These are phyloP conservation scores for Autographa pulchrina DNA, from an alignment of 2,888 invertebrate genomes.

Conservation along the genomic window DNA sequence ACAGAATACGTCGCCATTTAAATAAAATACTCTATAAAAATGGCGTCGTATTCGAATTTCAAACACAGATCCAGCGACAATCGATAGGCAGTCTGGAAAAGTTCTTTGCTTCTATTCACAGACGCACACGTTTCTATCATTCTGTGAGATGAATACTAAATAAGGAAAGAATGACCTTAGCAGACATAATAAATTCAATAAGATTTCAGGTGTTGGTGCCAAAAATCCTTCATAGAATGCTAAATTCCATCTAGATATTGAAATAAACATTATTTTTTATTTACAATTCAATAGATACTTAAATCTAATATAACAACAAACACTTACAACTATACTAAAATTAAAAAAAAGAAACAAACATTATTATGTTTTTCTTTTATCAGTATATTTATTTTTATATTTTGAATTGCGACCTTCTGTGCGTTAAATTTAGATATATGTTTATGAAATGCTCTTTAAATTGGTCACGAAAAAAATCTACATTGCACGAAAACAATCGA, in stretches of 20 bases:
- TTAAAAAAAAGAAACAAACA: too few species aligned
- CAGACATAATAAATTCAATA: not conserved
- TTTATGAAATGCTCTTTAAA: too few species aligned
- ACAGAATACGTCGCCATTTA: not conserved
- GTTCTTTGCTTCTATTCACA: not conserved
- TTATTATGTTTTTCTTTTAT: too few species aligned
- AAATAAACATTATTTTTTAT: not conserved
- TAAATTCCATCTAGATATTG: not conserved
- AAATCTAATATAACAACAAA: too few species aligned
- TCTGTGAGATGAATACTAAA: not conserved
- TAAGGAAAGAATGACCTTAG: not conserved
- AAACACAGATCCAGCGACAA: not conserved
- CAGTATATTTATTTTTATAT: too few species aligned
- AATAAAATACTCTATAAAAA: not conserved
- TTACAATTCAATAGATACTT: too few species aligned
- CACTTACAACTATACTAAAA: too few species aligned
- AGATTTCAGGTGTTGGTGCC: not conserved
- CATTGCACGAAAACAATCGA: too few species aligned
- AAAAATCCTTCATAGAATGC: not conserved
- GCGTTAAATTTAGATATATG: too few species aligned
- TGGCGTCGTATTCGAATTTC: not conserved
- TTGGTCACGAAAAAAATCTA: too few species aligned
- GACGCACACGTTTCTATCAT: conserved; percentile 1
- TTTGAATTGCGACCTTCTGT: too few species aligned
- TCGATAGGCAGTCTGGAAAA: conserved; percentile 4